Evolutionary conservation across 2,113 vertebrate species (phyloP).

Genomic region (Fregata magnificens): DNA sequence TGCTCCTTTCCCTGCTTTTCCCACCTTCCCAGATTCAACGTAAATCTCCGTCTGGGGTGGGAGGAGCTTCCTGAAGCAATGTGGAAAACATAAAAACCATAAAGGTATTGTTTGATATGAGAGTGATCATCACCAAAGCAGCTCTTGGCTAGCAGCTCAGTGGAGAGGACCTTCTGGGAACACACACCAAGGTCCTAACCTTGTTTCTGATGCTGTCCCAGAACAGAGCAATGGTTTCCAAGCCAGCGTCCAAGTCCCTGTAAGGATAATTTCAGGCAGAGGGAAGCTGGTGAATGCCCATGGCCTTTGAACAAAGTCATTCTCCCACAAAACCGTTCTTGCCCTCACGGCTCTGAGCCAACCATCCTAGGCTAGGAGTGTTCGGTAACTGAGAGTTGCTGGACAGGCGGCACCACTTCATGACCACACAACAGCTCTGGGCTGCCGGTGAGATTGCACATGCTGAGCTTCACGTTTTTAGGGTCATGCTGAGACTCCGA

Average conservation of each 20-base stretch:
- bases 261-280: not conserved
- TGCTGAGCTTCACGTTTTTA: not conserved
- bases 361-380: not conserved
- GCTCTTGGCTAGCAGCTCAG: not conserved
- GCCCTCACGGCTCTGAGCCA: not conserved
- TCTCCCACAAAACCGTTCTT: accelerated
- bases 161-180: not conserved
- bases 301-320: not conserved
- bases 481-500: not conserved
- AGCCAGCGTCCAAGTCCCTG: not conserved
- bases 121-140: too few species aligned
- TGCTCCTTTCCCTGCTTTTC: not conserved
- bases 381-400: not conserved
- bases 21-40: not conserved
- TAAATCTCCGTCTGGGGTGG: not conserved
- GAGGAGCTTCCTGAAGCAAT: not conserved
- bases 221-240: not conserved
- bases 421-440: not conserved
- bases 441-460: not conserved
- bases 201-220: not conserved
- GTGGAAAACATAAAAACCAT: accelerated
- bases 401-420: not conserved
- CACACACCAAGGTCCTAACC: not conserved
- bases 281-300: not conserved
- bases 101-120: not conserved